Evolutionary conservation across 2,113 vertebrate genomes (phyloP), one percentile per base, ranked within the genome.

Genomic region (Agelaius phoeniceus): DNA sequence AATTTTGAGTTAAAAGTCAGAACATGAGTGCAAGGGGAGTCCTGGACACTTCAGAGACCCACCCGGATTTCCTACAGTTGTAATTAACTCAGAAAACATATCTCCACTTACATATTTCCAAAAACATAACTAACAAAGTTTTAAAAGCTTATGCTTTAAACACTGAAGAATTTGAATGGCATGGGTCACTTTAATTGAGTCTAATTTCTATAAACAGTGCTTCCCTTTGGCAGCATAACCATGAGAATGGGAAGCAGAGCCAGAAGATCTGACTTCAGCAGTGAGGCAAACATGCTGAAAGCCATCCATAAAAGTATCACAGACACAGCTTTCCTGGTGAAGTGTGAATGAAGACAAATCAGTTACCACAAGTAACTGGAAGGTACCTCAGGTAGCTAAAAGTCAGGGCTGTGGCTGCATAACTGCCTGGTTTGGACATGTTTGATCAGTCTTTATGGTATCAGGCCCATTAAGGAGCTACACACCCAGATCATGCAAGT

Each of bases 171-270:
- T 30, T 13, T 69, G 21, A 75, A 59, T 19, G n/a, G 6, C 33
- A 59, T 13, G 5, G 13, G 30, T 67, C 23, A 46, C 20, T 80
- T 9, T 28, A 59, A 15, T 48, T 48, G 33, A 78, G 21, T 28
- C 19, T 73, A 59, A 67, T 35, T 28, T 41, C 44, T 48, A 26
- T 24, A 43, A 74, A 69, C 20, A 37, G 5, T 18, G 39, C 2
- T 85, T 85, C n/a, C 37, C 31, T 37, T 10, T 0, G 3, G 30
- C 17, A 76, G 30, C 0, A 0, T 14, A 76, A 72, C 63, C 46
- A 21, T 1, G 1, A 23, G 75, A 75, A 76, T 11, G 23, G 44
- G 31, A 83, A 55, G 63, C 21, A 91, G 65, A 90, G 19, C 3
- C 33, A 75, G 19, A 15, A 46, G 33, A 89, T 43, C 39, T 49